phyloP scores from a whole-genome alignment of 2,113 vertebrate species.

The Copsychus sechellarum region DNA sequence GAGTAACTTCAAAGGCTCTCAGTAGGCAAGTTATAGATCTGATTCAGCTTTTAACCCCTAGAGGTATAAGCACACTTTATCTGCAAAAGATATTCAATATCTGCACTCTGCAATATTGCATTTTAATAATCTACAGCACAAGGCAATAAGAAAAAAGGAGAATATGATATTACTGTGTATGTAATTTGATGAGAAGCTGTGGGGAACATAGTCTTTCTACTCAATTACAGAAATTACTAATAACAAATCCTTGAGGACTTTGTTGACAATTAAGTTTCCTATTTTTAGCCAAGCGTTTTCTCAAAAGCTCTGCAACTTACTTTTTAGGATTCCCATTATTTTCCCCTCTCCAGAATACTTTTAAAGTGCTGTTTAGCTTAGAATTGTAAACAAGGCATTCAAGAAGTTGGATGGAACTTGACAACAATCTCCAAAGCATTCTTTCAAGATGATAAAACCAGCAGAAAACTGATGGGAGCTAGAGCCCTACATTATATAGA shows the following conservation, averaged over 20 bases:
- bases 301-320: background rate
- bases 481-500: background rate
- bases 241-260: background rate
- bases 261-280: background rate
- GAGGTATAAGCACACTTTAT: slow-evolving; percentile 44
- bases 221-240: background rate
- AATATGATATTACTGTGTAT: background rate
- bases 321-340: background rate
- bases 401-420: slow-evolving; percentile 38
- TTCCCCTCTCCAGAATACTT: background rate
- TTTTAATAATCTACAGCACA: background rate
- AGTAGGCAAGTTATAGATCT: slow-evolving; percentile 66
- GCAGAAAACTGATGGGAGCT: slow-evolving; percentile 23
- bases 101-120: background rate
- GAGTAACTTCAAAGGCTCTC: slow-evolving; percentile 69
- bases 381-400: background rate
- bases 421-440: background rate
- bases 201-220: background rate
- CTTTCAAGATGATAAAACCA: slow-evolving; percentile 55
- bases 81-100: slow-evolving; percentile 36
- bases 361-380: background rate
- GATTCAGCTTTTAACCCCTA: slow-evolving; percentile 75
- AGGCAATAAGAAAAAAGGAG: background rate
- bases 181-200: slow-evolving; percentile 8
- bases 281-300: background rate